phyloP scores from a whole-genome alignment of 1,140 invertebrate genomes.

The Rhynchophorus ferrugineus region DNA sequence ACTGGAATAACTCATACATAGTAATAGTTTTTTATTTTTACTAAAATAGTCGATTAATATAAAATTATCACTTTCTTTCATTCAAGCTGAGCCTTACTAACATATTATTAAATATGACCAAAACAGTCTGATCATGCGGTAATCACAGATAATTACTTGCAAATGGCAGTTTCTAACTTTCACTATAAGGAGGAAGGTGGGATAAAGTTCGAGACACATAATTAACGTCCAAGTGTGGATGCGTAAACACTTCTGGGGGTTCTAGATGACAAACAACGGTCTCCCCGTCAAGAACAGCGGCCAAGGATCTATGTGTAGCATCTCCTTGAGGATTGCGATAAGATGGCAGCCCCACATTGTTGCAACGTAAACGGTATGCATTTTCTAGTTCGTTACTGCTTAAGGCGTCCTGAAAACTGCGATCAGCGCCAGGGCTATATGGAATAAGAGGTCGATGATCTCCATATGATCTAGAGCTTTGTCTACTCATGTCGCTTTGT shows the following conservation, averaged over 20 bases:
- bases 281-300: slow-evolving; percentile 72
- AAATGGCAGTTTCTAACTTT: slow-evolving; percentile 41
- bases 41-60: slow-evolving; percentile 40
- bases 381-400: slow-evolving; percentile 31
- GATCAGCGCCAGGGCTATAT: slow-evolving; percentile 40
- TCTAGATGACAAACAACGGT: slow-evolving; percentile 76
- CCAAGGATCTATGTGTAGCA: slow-evolving; percentile 53
- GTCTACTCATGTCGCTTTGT: slow-evolving; percentile 68
- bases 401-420: slow-evolving; percentile 33
- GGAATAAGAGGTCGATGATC: slow-evolving; percentile 63
- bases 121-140: slow-evolving; percentile 40
- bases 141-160: slow-evolving; percentile 44
- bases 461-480: slow-evolving; percentile 70
- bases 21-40: slow-evolving; percentile 33
- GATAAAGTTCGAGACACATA: slow-evolving; percentile 37
- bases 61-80: slow-evolving; percentile 42
- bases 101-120: slow-evolving; percentile 35
- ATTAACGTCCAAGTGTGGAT: slow-evolving; percentile 27
- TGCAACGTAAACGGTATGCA: slow-evolving; percentile 52
- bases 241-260: slow-evolving; percentile 45
- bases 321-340: slow-evolving; percentile 41
- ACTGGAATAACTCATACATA: slow-evolving; percentile 39
- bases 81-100: slow-evolving; percentile 39
- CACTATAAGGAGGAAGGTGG: slow-evolving; percentile 39
- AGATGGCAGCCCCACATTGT: slow-evolving; percentile 43